Evolutionary conservation across 2,888 invertebrate species (phyloP), one percentile per base, ranked within the genome.

Genomic region (Phragmatobia fuliginosa): DNA sequence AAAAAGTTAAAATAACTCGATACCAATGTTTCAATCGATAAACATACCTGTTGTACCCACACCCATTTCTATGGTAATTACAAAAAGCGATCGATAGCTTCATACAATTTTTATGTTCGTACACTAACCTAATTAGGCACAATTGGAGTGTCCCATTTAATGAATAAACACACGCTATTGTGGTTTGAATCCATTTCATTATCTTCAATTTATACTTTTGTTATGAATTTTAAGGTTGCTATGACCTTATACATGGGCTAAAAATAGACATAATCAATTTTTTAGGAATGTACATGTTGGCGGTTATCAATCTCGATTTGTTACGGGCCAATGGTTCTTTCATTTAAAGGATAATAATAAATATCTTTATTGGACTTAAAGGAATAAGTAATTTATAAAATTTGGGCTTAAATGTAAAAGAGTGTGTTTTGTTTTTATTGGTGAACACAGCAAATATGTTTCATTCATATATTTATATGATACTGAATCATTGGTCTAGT

Each of bases 71-170:
- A 25, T 33, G 32, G 66, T 66, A 66, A 66, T 66, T 66, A 58
- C 36, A 58, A 18, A 33, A 41, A 41, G 14, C 66, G 66, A 64
- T 64, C 36, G 64, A 56, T 64, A 11, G 5, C 8, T 56, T 59
- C 38, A 41, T 59, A 66, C 66, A 58, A 66, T 58, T 66, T 66
- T 66, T 38, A 58, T 58, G 38, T 31, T 28, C 58, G 25, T 25
- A 56, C 66, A 59, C 66, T 66, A 59, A 66, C 66, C 66, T 66
- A 66, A 66, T 66, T 66, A 66, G 11, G 5, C 1, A 14, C 8
- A 64, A 64, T 36, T 64, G 21, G 52, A 36, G 36, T 58, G 58
- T 11, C 38, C 38, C 38, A 59, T 66, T 66, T 66, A 41, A 21
- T 14, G n/a, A 16, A n/a, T 7, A 64, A 31, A 52, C 33, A 64